These are phyloP conservation scores for Megaleporinus macrocephalus DNA, from an alignment of 2,113 vertebrate genomes.

Conservation along the genomic window DNA sequence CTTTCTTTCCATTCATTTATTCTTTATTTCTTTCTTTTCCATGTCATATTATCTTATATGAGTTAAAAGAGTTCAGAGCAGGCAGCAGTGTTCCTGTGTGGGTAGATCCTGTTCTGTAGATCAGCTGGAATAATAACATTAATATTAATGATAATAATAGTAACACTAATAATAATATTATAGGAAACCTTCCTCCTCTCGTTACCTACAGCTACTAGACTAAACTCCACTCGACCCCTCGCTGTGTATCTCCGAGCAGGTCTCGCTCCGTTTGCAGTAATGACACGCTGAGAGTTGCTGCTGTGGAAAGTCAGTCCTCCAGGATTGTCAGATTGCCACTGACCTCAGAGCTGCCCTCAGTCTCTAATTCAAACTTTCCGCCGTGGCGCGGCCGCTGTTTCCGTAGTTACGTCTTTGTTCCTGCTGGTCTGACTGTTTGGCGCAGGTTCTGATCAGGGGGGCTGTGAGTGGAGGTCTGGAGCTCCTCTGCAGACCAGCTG, in stretches of 20 bases:
- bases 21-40: too few relatives aligned
- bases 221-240: not conserved
- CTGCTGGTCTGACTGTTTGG: not conserved
- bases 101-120: not conserved
- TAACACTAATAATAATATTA: too few relatives aligned
- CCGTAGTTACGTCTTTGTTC: not conserved
- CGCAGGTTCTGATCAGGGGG: not conserved
- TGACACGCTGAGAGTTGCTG: not conserved
- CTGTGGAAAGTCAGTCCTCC: constrained; percentile 4
- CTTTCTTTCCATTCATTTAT: too few relatives aligned
- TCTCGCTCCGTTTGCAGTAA: constrained; percentile 8
- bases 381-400: not conserved
- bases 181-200: not conserved
- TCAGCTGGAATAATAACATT: not conserved
- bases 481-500: not conserved
- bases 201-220: constrained; percentile 14
- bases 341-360: not conserved
- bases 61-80: too few relatives aligned
- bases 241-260: constrained; percentile 2
- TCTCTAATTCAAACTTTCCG: constrained; percentile 11
- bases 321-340: constrained; percentile 8
- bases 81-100: not conserved
- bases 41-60: too few relatives aligned
- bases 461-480: not conserved
- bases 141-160: too few relatives aligned